Evolutionary conservation across 2,888 invertebrate species (phyloP).

Genomic region (Sceliomorpha sp.): DNA sequence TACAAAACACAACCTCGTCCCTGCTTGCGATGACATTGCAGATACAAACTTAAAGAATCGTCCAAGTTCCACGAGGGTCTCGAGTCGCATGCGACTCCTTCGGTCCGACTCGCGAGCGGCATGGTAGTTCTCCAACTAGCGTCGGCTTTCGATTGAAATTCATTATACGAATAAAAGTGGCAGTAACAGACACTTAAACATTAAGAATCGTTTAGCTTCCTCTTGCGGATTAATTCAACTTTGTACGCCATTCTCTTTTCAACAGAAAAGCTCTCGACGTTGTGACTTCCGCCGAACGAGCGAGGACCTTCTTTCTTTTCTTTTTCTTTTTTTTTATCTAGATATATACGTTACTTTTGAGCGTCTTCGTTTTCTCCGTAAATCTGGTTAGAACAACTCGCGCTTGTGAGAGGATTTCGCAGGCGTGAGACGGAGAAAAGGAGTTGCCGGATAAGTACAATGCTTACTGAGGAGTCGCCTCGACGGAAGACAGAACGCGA

Average conservation of each 20-base stretch:
- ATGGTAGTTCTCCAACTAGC: not conserved
- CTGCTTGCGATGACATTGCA: slow-evolving; percentile 25
- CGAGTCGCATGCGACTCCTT: not conserved
- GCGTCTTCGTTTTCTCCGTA: not conserved
- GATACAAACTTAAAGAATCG: slow-evolving; percentile 1
- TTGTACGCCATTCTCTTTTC: slow-evolving; percentile 13
- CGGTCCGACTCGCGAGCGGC: not conserved
- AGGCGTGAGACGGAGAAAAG: too few relatives aligned
- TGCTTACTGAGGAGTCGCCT: slow-evolving; percentile 31
- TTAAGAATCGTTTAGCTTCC: slow-evolving; percentile 28
- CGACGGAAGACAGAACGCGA: slow-evolving; percentile 33
- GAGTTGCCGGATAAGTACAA: slow-evolving; percentile 45
- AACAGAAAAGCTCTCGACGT: slow-evolving; percentile 28
- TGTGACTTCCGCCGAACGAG: slow-evolving; percentile 41
- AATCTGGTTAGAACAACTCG: too few relatives aligned
- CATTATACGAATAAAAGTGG: slow-evolving; percentile 28
- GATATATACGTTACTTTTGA: slow-evolving; percentile 15
- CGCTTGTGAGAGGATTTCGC: too few relatives aligned
- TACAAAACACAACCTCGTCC: not conserved
- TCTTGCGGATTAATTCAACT: slow-evolving; percentile 2
- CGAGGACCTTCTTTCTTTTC: too few relatives aligned
- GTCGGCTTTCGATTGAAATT: slow-evolving; percentile 2
- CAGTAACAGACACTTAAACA: slow-evolving; percentile 42
- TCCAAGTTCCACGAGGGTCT: not conserved
- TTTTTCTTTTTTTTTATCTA: slow-evolving; percentile 4